Percentiles rank a stretch among this genome's conserved stretches.
These are phyloP conservation scores for Paguma larvata DNA, from an alignment of 2,797 vertebrate genomes.

Conservation along the genomic window DNA sequence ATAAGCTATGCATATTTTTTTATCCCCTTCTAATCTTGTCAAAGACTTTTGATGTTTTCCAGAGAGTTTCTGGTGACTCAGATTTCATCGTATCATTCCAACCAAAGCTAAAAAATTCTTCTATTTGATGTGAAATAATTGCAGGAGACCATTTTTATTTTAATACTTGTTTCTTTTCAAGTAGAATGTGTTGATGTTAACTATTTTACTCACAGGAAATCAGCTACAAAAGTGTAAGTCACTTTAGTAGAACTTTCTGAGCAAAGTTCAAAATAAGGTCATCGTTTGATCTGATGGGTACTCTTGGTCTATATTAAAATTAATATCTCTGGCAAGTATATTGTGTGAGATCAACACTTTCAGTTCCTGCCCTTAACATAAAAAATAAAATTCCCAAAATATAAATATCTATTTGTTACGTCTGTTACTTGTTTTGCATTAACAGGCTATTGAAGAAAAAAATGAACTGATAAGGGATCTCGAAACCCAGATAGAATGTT, in stretches of 20 bases:
- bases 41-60: slow-evolving; percentile 29
- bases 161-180: neutral
- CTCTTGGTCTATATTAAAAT: slow-evolving; percentile 24
- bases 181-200: neutral
- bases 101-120: neutral
- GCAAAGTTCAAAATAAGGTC: slow-evolving; percentile 20
- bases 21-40: slow-evolving; percentile 7
- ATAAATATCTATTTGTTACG: neutral
- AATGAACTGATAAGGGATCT: slow-evolving; percentile 93
- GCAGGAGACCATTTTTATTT: slow-evolving; percentile 51
- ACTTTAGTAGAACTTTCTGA: slow-evolving; percentile 50
- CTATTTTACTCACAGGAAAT: slow-evolving; percentile 37
- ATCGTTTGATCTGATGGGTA: slow-evolving; percentile 16
- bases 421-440: slow-evolving; percentile 61
- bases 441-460: slow-evolving; percentile 92
- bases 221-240: slow-evolving; percentile 6
- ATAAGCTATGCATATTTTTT: slow-evolving; percentile 35
- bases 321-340: neutral
- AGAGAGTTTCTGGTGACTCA: neutral
- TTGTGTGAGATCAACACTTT: slow-evolving; percentile 1
- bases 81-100: slow-evolving; percentile 48
- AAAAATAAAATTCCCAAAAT: slow-evolving; percentile 57
- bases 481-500: slow-evolving; percentile 94
- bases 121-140: neutral
- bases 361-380: slow-evolving; percentile 35